phyloP scores from a whole-genome alignment of 2,888 invertebrate genomes.

The Tenodera sinensis region DNA sequence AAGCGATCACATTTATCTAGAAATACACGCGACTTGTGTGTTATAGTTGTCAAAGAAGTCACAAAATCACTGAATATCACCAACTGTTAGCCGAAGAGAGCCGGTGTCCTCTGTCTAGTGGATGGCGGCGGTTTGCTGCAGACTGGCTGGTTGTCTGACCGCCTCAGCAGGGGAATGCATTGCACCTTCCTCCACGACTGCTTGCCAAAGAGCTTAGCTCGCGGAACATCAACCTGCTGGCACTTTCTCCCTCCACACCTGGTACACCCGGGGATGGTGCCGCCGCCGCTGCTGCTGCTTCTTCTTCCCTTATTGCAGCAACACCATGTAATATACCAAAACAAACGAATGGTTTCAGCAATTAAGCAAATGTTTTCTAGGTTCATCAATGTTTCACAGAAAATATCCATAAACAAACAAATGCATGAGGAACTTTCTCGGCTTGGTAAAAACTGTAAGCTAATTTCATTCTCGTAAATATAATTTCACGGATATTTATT shows the following conservation, averaged over 20 bases:
- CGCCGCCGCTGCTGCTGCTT: too few relatives aligned
- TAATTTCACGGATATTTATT: too few relatives aligned
- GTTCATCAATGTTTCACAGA: too few relatives aligned
- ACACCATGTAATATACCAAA: too few relatives aligned
- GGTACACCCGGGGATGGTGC: neutral
- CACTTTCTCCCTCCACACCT: neutral
- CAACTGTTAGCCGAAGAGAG: neutral
- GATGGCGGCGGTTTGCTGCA: neutral
- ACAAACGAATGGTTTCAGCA: too few relatives aligned
- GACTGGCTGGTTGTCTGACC: neutral
- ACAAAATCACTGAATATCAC: neutral
- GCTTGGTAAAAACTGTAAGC: too few relatives aligned
- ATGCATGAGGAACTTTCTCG: too few relatives aligned
- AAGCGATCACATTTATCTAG: neutral
- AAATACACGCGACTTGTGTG: neutral
- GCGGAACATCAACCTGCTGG: neutral
- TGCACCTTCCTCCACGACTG: neutral
- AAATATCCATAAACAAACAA: too few relatives aligned
- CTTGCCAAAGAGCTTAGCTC: neutral
- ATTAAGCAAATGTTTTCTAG: too few relatives aligned
- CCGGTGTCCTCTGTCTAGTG: neutral
- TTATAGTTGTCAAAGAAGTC: neutral
- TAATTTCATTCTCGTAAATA: too few relatives aligned
- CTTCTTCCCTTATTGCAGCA: too few relatives aligned
- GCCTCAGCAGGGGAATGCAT: neutral